Percentiles rank a stretch among this genome's conserved stretches.
These are phyloP conservation scores for Corvus moneduloides DNA, from an alignment of 2,113 vertebrate species.

Conservation along the genomic window DNA sequence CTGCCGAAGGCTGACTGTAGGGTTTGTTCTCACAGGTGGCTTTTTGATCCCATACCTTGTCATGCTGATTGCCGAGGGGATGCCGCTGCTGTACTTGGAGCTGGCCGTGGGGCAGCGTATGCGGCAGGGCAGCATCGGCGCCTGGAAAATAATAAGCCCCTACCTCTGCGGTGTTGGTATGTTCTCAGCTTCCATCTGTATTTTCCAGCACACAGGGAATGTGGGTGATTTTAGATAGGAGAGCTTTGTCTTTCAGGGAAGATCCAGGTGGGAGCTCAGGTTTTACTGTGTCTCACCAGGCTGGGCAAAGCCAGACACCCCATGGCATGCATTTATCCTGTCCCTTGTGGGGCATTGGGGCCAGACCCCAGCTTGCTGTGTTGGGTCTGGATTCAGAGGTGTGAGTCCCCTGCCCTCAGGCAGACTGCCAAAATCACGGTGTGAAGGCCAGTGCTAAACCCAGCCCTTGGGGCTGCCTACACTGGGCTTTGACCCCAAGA, in stretches of 20 bases:
- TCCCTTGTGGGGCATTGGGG: fast-evolving
- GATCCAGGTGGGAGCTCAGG: not conserved
- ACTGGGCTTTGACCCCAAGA: not conserved
- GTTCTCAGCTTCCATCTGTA: not conserved
- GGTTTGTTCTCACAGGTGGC: conserved; percentile 75
- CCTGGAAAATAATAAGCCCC: conserved; percentile 87
- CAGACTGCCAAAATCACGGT: not conserved
- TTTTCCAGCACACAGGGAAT: not conserved
- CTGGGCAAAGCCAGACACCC: not conserved
- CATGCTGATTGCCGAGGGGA: conserved; percentile 88
- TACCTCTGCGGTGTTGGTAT: conserved; percentile 89
- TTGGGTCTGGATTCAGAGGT: no score
- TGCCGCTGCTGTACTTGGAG: conserved; percentile 90
- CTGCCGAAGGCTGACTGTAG: not conserved
- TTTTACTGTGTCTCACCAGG: not conserved
- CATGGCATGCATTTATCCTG: not conserved
- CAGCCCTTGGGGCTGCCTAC: not conserved
- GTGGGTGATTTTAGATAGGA: not conserved
- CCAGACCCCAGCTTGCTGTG: not conserved
- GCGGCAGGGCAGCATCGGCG: conserved; percentile 87
- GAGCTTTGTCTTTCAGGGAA: not conserved
- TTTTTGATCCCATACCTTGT: conserved; percentile 90
- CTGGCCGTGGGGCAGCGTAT: conserved; percentile 91
- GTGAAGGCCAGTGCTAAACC: not conserved
- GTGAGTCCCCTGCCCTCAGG: not conserved